Evolutionary conservation across 2,888 invertebrate genomes (phyloP).

Genomic region (Acleris literana): DNA sequence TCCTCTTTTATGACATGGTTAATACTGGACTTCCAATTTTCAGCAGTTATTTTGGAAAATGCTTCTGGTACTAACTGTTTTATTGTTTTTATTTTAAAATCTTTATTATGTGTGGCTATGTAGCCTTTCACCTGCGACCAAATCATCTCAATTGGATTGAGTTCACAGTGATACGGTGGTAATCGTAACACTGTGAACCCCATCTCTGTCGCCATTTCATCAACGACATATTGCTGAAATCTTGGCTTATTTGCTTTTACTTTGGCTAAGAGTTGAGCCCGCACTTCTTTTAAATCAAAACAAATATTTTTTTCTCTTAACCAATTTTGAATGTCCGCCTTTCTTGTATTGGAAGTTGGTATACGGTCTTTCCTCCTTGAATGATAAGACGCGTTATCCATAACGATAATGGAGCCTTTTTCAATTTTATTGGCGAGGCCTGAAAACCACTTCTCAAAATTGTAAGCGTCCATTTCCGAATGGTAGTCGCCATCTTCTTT

Average conservation of each 20-base stretch:
- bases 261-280: conserved; percentile 1
- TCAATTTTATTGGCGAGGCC: not conserved
- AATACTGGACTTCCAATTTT: not conserved
- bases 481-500: no score
- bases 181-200: conserved; percentile 1
- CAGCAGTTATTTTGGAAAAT: not conserved
- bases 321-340: not conserved
- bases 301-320: not conserved
- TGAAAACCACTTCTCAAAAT: not conserved
- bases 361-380: not conserved
- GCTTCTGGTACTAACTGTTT: not conserved
- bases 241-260: not conserved
- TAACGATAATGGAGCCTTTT: not conserved
- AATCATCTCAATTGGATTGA: not conserved
- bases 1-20: no score
- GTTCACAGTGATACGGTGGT: not conserved
- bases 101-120: not conserved
- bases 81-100: not conserved
- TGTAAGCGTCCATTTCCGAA: no score
- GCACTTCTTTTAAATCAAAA: conserved; percentile 1
- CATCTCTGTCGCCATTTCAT: conserved; percentile 1
- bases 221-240: not conserved
- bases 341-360: conserved; percentile 1
- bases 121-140: conserved; percentile 1
- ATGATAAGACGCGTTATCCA: not conserved